Evolutionary conservation across 2,797 vertebrate species (phyloP).

Genomic region (Acrossocheilus wenchowensis): DNA sequence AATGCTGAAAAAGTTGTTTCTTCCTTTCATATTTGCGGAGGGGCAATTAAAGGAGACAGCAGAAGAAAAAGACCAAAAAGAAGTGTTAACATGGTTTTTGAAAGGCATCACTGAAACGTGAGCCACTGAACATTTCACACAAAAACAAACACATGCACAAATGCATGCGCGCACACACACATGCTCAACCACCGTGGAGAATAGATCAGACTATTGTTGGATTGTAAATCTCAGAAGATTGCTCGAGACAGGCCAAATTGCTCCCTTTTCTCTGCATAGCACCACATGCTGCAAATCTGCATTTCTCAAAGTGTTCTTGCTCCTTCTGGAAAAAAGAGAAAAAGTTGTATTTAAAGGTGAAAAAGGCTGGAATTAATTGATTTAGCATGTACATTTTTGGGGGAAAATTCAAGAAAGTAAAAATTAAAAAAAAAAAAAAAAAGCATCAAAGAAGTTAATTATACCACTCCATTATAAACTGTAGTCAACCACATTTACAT

Average conservation of each 20-base stretch:
- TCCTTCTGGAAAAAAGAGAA: not conserved
- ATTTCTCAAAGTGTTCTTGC: conserved; percentile 24
- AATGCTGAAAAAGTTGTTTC: conserved; percentile 20
- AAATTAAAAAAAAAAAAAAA: not conserved
- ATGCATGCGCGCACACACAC: not conserved
- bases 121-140: conserved; percentile 1
- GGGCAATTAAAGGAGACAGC: not conserved
- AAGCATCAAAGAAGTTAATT: not conserved
- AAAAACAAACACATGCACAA: not conserved
- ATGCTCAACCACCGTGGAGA: conserved; percentile 2
- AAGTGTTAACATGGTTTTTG: not conserved
- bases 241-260: conserved; percentile 55
- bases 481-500: not conserved
- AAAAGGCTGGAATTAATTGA: not conserved
- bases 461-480: not conserved
- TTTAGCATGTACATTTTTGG: not conserved
- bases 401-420: not conserved
- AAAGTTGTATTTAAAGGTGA: not conserved
- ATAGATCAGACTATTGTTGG: conserved; percentile 30
- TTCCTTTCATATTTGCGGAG: conserved; percentile 17
- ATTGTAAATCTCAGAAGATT: conserved; percentile 52
- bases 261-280: conserved; percentile 22
- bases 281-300: conserved; percentile 1
- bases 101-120: not conserved
- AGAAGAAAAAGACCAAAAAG: not conserved